Evolutionary conservation across 2,113 vertebrate species (phyloP), one percentile per base, ranked within the genome.

Genomic region (Datnioides undecimradiatus): DNA sequence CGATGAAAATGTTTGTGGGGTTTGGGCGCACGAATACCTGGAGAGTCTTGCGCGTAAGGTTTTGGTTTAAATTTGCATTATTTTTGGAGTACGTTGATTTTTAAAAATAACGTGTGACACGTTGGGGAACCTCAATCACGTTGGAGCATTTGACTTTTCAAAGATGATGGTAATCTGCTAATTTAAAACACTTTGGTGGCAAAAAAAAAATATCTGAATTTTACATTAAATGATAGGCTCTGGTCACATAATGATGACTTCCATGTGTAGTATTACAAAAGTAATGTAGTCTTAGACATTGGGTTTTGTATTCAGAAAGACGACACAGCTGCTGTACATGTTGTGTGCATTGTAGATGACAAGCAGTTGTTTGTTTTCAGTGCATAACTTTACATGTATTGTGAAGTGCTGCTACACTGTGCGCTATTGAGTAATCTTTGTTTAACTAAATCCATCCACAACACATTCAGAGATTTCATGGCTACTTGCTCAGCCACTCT

Each of bases 391-490:
- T 57, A 16, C 52, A 48, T 60, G 12, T 4, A 33, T 6, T 73
- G 36, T 43, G 63, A 46, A 55, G 63, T 2, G 43, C 38, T 49
- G 31, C 55, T 70, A 19, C 4, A n/a, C 23, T 49, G 51, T 5
- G 14, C 55, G 65, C 16, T 16, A 2, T 33, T 76, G 76, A 75
- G 36, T 76, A 84, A 78, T 82, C 74, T 79, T 62, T 70, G 52
- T 81, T 82, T 60, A 69, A 54, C 86, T 58, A 49, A 89, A 85
- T 89, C 83, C 77, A 69, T 59, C 33, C 64, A 55, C 58, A 85
- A 65, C 79, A 66, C 72, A 48, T 66, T 41, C 23, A 59, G 9
- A 79, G 80, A 89, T 88, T 85, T 88, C 76, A 88, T 78, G 86
- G 87, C 69, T 86, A 23, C 74, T 88, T 69, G 77, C 77, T 86